These are phyloP conservation scores for Tiaroga cobitis DNA, from an alignment of 2,797 vertebrate genomes.

Conservation along the genomic window DNA sequence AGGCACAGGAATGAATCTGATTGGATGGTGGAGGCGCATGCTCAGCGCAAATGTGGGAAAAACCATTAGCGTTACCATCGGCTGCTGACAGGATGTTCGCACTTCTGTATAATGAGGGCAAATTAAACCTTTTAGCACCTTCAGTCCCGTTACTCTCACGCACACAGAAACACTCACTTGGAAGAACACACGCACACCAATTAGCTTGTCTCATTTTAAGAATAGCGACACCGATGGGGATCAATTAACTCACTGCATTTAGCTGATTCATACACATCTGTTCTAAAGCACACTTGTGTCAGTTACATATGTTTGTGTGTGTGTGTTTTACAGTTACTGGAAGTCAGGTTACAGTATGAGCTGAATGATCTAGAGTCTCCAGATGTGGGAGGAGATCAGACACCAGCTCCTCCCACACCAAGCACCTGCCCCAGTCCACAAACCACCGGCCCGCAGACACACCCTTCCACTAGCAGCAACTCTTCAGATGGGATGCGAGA, in stretches of 20 bases:
- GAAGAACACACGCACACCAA: slow-evolving; percentile 28
- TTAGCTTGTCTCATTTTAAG: slow-evolving; percentile 46
- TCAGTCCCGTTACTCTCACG: slow-evolving; percentile 48
- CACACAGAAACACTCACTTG: slow-evolving; percentile 41
- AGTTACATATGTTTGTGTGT: slow-evolving; percentile 19
- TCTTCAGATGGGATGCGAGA: slow-evolving; percentile 93
- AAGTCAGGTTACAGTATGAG: slow-evolving; percentile 93
- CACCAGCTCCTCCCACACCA: slow-evolving; percentile 85
- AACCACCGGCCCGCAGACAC: slow-evolving; percentile 86
- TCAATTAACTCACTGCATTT: slow-evolving; percentile 37
- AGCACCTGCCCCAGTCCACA: slow-evolving; percentile 87
- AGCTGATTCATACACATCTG: slow-evolving; percentile 25
- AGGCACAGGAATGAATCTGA: background rate
- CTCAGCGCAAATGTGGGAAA: slow-evolving; percentile 27
- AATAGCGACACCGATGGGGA: slow-evolving; percentile 51
- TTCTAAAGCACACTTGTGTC: slow-evolving; percentile 13
- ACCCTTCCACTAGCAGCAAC: slow-evolving; percentile 95
- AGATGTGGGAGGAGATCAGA: slow-evolving; percentile 86
- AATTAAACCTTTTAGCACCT: slow-evolving; percentile 67
- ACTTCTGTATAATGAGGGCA: slow-evolving; percentile 66
- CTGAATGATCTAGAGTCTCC: slow-evolving; percentile 92
- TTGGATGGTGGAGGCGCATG: slow-evolving; percentile 3
- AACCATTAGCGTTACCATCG: slow-evolving; percentile 34
- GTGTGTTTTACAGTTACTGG: slow-evolving; percentile 82
- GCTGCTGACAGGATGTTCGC: slow-evolving; percentile 51